These are phyloP conservation scores for Phycodurus eques DNA, from an alignment of 2,113 vertebrate species.

Conservation along the genomic window DNA sequence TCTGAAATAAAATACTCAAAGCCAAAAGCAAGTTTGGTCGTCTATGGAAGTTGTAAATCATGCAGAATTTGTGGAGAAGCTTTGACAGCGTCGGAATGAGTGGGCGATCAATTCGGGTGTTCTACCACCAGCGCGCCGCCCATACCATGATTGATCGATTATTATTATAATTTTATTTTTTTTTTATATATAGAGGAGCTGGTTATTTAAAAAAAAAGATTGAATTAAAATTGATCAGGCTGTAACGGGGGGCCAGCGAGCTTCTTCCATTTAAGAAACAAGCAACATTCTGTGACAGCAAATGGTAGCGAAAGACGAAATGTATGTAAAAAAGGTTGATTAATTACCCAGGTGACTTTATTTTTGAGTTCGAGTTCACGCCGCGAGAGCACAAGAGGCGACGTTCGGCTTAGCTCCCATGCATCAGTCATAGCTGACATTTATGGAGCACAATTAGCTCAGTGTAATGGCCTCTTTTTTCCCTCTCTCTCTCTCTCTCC, in stretches of 20 bases:
- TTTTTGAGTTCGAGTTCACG: conserved; percentile 15
- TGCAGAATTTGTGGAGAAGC: conserved; percentile 18
- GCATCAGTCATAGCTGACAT: conserved; percentile 71
- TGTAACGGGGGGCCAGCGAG: conserved; percentile 3
- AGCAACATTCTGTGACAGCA: neutral
- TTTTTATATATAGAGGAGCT: conserved; percentile 18
- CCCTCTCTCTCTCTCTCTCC: conserved; percentile 4
- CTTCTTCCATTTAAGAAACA: conserved; percentile 6
- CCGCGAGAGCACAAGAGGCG: conserved; percentile 32
- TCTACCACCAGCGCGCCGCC: conserved; percentile 16
- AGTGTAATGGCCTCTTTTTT: conserved; percentile 44
- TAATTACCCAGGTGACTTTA: conserved; percentile 10
- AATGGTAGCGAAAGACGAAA: neutral
- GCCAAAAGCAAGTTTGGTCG: neutral
- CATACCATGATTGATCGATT: conserved; percentile 43
- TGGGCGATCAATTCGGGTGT: conserved; percentile 37
- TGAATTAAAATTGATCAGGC: conserved; percentile 42
- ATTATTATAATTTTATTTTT: conserved; percentile 24
- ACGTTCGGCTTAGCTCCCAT: conserved; percentile 46
- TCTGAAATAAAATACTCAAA: neutral
- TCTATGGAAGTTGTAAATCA: conserved; percentile 36
- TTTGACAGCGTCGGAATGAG: conserved; percentile 27
- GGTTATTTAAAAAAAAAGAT: conserved; percentile 30
- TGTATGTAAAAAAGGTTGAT: conserved; percentile 20
- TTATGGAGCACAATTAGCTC: conserved; percentile 68